Base-by-base conservation (phyloP, 2,888 invertebrate genomes). In the Amiota minor region DNA sequence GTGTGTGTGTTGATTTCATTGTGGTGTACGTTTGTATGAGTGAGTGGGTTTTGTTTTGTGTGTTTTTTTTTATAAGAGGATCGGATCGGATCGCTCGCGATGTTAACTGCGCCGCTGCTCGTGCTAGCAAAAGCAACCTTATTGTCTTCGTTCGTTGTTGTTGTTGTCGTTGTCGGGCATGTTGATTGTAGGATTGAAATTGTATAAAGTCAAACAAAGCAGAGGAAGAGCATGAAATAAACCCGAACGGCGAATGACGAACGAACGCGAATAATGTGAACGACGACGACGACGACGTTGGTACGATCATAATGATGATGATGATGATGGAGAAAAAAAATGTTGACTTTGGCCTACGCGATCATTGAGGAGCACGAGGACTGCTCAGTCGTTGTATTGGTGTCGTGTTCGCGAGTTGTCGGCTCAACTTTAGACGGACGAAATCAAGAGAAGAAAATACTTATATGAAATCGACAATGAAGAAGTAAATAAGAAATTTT, bases 381-480 rank as follows among this genome's bases (percentile, higher is more conserved):
- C 83, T 78, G 82, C 78, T 86, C 85, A 87, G 83, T 87, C 86
- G 81, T 76, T 79, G 81, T 81, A 84, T 86, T 86, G 80, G 86
- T 84, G 82, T 83, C 71, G 73, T 74, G 74, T 74, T 55, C 76
- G 72, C 73, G 72, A 73, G 74, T 74, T 72, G 72, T 73, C 67
- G 67, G 65, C 67, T 68, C 85, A 81, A 81, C 72, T 83, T 35
- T 78, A 81, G 80, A 83, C 83, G 83, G 83, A 84, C 16, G 18
- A 53, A 68, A 35, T 35, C 53, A 53, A 46, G 14, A 46, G n/a
- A 68, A 68, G 9, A 46, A 64, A 64, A 8, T 62, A 4, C 35
- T 14, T 23, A 20, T 59, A 23, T 59, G 59, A 59, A 56, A 59
- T 59, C 59, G 59, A 20, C 59, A 59, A 20, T 20, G 59, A 18